Evolutionary conservation across 2,113 vertebrate genomes (phyloP).

Genomic region (Grammomys dolichurus): DNA sequence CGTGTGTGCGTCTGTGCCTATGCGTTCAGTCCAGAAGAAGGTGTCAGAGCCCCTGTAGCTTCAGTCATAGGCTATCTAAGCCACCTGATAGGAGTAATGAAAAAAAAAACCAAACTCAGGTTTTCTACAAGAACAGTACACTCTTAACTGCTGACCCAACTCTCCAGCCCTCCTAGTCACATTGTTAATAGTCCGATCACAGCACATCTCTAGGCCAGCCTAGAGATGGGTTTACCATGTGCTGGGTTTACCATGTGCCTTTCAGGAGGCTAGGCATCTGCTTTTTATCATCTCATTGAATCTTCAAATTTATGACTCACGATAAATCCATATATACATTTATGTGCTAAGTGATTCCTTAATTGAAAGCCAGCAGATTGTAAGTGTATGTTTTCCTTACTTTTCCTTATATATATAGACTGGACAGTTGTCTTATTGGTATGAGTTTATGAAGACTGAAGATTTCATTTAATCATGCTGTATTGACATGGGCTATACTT

Average conservation of each 20-base stretch:
- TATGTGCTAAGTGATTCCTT: not conserved
- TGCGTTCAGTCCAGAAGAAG: not conserved
- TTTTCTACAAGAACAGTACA: not conserved
- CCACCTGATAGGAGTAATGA: not conserved
- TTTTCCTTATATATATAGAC: not conserved
- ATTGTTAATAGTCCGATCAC: not conserved
- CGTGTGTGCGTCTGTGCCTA: too few species aligned
- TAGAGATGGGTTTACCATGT: not conserved
- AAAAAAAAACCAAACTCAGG: too few species aligned
- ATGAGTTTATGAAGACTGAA: not conserved
- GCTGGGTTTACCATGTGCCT: not conserved
- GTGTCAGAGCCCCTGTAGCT: too few species aligned
- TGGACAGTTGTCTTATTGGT: not conserved
- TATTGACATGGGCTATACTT: not conserved
- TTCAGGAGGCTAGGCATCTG: not conserved
- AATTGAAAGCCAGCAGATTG: not conserved
- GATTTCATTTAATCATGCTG: not conserved
- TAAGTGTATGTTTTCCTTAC: not conserved
- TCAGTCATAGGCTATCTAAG: not conserved
- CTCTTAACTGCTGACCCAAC: not conserved
- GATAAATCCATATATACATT: not conserved
- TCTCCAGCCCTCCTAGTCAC: not conserved
- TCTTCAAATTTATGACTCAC: not conserved
- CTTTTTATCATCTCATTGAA: not conserved
- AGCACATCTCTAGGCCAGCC: not conserved